Percentiles rank a stretch among this genome's conserved stretches.
phyloP scores from a whole-genome alignment of 2,797 vertebrate genomes.

The Enteromius argenteus region DNA sequence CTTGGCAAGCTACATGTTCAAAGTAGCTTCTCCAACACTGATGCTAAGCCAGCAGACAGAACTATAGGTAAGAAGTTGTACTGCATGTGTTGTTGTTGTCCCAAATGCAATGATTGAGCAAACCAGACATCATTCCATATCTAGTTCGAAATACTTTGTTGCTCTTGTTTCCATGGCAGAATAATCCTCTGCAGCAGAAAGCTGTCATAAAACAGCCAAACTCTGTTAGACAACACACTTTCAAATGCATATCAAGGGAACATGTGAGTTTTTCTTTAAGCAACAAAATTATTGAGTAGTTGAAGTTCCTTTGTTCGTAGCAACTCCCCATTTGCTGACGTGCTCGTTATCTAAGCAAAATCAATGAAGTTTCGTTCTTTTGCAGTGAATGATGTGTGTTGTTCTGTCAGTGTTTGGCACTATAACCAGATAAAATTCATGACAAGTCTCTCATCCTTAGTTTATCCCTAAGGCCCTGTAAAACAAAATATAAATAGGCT shows the following conservation, averaged over 20 bases:
- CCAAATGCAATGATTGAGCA: neutral
- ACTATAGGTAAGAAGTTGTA: neutral
- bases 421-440: conserved; percentile 15
- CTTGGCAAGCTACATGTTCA: conserved; percentile 1
- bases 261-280: conserved; percentile 12
- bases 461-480: conserved; percentile 49
- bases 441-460: conserved; percentile 26
- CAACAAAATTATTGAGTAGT: conserved; percentile 16
- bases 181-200: neutral
- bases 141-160: neutral
- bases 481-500: conserved; percentile 48
- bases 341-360: conserved; percentile 23
- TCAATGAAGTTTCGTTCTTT: conserved; percentile 18
- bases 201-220: conserved; percentile 16
- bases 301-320: conserved; percentile 15
- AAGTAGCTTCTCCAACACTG: neutral
- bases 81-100: neutral
- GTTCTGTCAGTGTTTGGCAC: conserved; percentile 29
- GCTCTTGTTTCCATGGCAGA: neutral
- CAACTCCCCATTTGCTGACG: conserved; percentile 11
- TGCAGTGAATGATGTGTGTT: conserved; percentile 5
- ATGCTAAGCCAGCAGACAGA: neutral
- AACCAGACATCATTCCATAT: conserved; percentile 5
- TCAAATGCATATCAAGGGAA: conserved; percentile 27
- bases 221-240: conserved; percentile 8